A percentile compares a stretch with the other conserved stretches of the same genome.
These are phyloP conservation scores for Diachasma alloeum DNA, from an alignment of 1,140 invertebrate genomes.

Conservation along the genomic window DNA sequence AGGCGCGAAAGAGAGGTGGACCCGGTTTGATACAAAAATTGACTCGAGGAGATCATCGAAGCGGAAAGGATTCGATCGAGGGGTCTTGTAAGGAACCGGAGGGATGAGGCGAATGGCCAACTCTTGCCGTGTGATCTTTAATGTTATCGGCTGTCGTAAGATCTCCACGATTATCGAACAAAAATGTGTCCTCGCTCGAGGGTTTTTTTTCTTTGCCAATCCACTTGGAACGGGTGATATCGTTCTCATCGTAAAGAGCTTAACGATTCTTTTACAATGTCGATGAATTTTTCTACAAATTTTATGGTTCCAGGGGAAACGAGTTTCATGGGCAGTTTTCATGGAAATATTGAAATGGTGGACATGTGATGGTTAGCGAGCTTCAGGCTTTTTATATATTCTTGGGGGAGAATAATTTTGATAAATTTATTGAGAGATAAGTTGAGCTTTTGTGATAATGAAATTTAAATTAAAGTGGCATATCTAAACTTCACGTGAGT, in stretches of 20 bases:
- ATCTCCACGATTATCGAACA: constrained; percentile 5
- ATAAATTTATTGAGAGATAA: no score
- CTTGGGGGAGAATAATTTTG: neutral
- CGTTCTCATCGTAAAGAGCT: neutral
- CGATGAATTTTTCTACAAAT: neutral
- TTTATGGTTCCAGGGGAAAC: neutral
- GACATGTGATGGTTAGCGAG: neutral
- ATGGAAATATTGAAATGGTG: neutral
- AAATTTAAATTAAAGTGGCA: no score
- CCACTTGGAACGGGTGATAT: neutral
- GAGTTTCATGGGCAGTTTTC: neutral
- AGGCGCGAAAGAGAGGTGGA: constrained; percentile 31
- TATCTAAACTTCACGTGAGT: no score
- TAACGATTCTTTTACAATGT: neutral
- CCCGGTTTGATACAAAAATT: constrained; percentile 26
- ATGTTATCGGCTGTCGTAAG: constrained; percentile 1
- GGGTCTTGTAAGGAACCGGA: constrained; percentile 5
- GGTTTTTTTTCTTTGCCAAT: neutral
- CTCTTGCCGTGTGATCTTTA: neutral
- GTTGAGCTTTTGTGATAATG: no score
- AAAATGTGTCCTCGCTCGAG: neutral
- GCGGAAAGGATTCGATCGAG: constrained; percentile 29
- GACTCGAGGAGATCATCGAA: constrained; percentile 26
- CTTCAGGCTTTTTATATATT: neutral
- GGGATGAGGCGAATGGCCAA: neutral